Percentiles rank a stretch among this genome's conserved stretches.
These are phyloP conservation scores for Ostrea edulis DNA, from an alignment of 1,140 invertebrate genomes.

Conservation along the genomic window DNA sequence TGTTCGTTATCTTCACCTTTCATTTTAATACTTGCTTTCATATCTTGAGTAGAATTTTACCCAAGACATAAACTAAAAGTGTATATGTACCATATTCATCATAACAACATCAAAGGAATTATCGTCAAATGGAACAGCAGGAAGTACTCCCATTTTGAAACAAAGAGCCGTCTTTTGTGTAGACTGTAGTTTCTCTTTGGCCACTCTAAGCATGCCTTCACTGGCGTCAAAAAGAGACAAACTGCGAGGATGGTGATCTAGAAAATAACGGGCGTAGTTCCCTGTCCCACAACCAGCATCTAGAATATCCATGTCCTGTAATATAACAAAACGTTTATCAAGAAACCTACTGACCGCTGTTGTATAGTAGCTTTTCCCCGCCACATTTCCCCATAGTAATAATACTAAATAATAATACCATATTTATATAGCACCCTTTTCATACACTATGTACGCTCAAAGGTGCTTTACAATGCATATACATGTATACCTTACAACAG, in stretches of 20 bases:
- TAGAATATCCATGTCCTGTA: neutral
- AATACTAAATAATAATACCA: no score
- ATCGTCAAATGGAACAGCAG: neutral
- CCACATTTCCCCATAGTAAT: no score
- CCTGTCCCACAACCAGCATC: conserved; percentile 51
- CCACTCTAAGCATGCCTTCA: conserved; percentile 50
- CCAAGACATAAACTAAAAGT: no score
- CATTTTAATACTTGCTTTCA: no score
- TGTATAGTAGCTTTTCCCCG: no score
- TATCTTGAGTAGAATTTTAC: no score
- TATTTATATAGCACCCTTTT: no score
- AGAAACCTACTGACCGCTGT: no score
- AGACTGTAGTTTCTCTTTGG: conserved; percentile 43
- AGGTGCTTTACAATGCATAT: no score
- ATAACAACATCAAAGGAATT: neutral
- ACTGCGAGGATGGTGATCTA: conserved; percentile 36
- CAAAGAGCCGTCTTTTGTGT: neutral
- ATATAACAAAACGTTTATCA: neutral
- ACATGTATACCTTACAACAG: no score
- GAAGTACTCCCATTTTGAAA: neutral
- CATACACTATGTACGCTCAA: no score
- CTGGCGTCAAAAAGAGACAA: conserved; percentile 45
- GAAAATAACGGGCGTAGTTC: conserved; percentile 50
- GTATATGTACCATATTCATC: neutral
- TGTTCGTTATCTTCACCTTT: no score